Percentiles rank a stretch among this genome's conserved stretches.
These are phyloP conservation scores for Epizoanthus ramosus DNA, from an alignment of 92 coral and sea anemone species.

Conservation along the genomic window DNA sequence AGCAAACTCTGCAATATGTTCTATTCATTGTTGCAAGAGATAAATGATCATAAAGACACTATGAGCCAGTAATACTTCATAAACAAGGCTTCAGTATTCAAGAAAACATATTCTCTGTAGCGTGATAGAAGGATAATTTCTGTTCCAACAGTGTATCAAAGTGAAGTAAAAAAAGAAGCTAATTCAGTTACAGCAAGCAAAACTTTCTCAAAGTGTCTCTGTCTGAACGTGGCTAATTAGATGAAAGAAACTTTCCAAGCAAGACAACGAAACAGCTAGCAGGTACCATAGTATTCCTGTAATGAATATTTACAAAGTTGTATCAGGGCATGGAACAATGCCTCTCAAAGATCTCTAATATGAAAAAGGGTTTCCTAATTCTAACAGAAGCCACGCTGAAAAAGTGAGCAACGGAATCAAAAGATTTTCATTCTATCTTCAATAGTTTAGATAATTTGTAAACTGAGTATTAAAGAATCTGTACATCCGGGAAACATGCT, in stretches of 20 bases:
- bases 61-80: neutral
- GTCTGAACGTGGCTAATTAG: neutral
- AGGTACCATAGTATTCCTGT: neutral
- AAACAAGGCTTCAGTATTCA: neutral
- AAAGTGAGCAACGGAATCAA: neutral
- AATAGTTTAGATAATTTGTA: neutral
- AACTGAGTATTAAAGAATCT: slow-evolving; percentile 22
- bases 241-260: neutral
- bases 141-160: slow-evolving; percentile 7
- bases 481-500: slow-evolving; percentile 21
- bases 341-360: slow-evolving; percentile 1
- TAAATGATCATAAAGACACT: neutral
- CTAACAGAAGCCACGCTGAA: neutral
- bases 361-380: slow-evolving; percentile 7
- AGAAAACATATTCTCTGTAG: neutral
- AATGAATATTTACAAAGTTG: slow-evolving; percentile 27
- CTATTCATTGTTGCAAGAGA: slow-evolving; percentile 47
- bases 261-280: neutral
- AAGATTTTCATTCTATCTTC: neutral
- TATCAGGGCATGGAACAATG: slow-evolving; percentile 1
- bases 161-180: slow-evolving; percentile 5
- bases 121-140: slow-evolving; percentile 20
- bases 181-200: neutral
- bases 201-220: neutral
- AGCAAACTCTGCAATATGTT: slow-evolving; percentile 39